phyloP scores from a whole-genome alignment of 2,797 vertebrate species.

The Anguilla pacifica region DNA sequence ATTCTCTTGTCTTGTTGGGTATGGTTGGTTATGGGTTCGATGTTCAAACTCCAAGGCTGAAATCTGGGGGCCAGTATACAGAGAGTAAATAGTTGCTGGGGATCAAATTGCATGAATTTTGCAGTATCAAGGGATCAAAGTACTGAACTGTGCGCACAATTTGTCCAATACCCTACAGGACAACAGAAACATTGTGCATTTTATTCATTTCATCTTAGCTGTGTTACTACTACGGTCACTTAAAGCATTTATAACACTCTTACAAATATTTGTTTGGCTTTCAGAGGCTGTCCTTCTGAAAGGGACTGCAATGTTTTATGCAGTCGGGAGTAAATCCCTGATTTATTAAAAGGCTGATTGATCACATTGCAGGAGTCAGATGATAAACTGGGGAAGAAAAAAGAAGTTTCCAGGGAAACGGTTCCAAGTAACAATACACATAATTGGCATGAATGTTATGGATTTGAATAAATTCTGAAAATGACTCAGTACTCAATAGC shows the following conservation, averaged over 20 bases:
- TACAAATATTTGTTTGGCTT: background rate
- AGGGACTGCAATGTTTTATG: background rate
- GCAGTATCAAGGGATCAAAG: background rate
- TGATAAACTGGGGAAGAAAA: background rate
- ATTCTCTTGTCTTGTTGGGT: slow-evolving; percentile 77
- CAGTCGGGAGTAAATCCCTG: background rate
- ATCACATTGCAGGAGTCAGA: background rate
- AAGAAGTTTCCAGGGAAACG: background rate
- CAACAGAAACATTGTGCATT: background rate
- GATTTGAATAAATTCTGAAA: background rate
- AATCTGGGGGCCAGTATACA: background rate
- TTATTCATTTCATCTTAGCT: background rate
- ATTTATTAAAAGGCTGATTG: background rate
- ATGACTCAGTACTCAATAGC: background rate
- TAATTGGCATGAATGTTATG: background rate
- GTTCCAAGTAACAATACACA: background rate
- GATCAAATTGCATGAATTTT: background rate
- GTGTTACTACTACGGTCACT: background rate
- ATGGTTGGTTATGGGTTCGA: slow-evolving; percentile 62
- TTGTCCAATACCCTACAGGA: background rate
- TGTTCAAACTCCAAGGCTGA: slow-evolving; percentile 49
- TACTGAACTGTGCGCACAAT: background rate
- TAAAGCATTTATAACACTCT: background rate
- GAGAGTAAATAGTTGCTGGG: background rate
- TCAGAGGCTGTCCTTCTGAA: background rate